Conservation (phyloP, 2,797 vertebrate genomes). For the Tadarida brasiliensis region DNA sequence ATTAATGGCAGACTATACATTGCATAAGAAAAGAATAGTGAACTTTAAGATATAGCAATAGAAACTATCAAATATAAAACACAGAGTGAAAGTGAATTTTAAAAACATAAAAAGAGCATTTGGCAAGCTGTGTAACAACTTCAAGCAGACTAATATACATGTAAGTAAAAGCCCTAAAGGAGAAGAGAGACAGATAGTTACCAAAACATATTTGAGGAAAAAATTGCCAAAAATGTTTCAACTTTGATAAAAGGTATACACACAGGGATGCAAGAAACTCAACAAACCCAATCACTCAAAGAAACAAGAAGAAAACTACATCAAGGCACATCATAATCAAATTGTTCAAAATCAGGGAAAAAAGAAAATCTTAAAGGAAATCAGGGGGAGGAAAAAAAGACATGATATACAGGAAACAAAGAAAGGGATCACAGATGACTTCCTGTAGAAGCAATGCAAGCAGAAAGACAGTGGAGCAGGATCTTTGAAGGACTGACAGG, state of each 20-base stretch:
- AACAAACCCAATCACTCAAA: conserved; percentile 19
- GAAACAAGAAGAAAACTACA: background rate
- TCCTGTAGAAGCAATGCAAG: background rate
- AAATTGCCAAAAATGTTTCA: background rate
- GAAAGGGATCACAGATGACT: background rate
- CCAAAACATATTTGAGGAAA: background rate
- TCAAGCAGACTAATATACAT: background rate
- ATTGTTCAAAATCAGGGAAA: conserved; percentile 6
- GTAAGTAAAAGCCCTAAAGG: background rate
- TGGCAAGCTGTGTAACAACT: background rate
- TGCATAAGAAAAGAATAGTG: background rate
- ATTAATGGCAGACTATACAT: background rate
- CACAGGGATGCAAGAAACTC: background rate
- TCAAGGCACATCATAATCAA: background rate
- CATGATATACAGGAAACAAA: background rate
- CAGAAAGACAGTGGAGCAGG: background rate
- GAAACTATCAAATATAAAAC: conserved; percentile 41
- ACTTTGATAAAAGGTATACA: background rate
- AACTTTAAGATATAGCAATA: conserved; percentile 21
- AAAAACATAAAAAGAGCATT: background rate
- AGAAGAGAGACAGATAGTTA: background rate
- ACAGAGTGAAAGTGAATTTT: background rate
- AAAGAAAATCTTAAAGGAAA: conserved; percentile 36
- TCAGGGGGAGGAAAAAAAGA: background rate
- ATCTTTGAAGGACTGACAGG: background rate